Evolutionary conservation across 2,113 vertebrate genomes (phyloP).

Genomic region (Eupsittula cactorum): DNA sequence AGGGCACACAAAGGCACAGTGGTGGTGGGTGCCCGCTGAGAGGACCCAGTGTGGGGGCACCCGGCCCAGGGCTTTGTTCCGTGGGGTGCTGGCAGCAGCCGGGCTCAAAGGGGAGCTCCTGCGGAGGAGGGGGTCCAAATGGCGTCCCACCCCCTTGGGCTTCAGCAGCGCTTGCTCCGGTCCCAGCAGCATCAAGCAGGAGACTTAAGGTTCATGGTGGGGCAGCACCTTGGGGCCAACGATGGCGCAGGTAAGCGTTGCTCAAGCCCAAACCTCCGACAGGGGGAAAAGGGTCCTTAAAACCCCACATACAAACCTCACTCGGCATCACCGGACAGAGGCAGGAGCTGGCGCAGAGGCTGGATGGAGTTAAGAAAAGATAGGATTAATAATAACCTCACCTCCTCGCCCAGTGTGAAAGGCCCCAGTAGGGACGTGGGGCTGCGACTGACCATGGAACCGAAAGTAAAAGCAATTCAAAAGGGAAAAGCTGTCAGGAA

Average conservation of each 20-base stretch:
- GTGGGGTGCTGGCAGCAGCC: background rate
- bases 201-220: background rate
- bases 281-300: background rate
- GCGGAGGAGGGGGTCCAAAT: rapidly evolving
- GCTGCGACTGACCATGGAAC: background rate
- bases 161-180: background rate
- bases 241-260: background rate
- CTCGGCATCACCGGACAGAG: background rate
- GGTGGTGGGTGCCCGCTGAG: background rate
- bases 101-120: background rate
- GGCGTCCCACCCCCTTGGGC: rapidly evolving
- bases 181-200: background rate
- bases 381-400: background rate
- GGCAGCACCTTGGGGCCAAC: background rate
- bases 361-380: background rate
- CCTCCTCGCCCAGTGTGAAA: background rate
- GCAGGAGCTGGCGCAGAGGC: background rate
- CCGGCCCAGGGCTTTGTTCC: background rate
- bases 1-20: background rate
- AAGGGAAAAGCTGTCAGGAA: background rate
- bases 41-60: background rate
- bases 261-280: background rate
- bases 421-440: background rate
- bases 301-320: too few relatives aligned
- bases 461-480: background rate